Conservation (phyloP, 2,888 invertebrate species). For the Cantharis rufa region DNA sequence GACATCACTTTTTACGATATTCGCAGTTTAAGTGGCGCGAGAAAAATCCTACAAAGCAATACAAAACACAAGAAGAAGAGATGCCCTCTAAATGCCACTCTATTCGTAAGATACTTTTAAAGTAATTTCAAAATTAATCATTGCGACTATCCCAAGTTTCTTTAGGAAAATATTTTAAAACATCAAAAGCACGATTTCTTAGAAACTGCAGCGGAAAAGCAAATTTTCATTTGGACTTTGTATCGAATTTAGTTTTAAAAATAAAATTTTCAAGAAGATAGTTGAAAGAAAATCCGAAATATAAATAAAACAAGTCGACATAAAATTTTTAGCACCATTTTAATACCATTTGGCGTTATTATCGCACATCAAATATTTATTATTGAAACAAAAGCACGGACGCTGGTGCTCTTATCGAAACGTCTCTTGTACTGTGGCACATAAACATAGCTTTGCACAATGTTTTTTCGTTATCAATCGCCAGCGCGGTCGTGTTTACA, state of each 20-base stretch:
- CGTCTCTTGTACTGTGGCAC: constrained; percentile 14
- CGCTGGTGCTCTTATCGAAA: constrained; percentile 26
- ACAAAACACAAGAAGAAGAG: no score
- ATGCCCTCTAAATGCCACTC: no score
- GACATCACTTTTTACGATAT: no score
- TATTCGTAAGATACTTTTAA: not conserved
- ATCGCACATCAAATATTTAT: constrained; percentile 33
- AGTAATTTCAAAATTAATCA: not conserved
- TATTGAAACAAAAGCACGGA: constrained; percentile 31
- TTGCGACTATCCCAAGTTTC: not conserved
- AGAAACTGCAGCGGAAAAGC: not conserved
- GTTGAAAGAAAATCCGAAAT: not conserved
- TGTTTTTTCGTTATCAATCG: constrained; percentile 32
- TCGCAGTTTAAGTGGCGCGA: no score
- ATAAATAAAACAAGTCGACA: not conserved
- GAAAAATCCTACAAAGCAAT: no score
- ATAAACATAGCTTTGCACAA: constrained; percentile 24
- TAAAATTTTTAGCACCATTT: not conserved
- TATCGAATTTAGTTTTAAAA: not conserved
- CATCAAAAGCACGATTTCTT: not conserved
- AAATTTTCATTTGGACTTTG: not conserved
- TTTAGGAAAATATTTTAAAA: not conserved
- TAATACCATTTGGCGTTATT: constrained; percentile 18
- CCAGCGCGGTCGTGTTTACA: constrained; percentile 30
- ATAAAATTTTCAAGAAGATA: not conserved